A percentile compares a stretch with the other conserved stretches of the same genome.
Evolutionary conservation across 2,888 invertebrate species (phyloP).

Genomic region (Thecocarcelia acutangulata): DNA sequence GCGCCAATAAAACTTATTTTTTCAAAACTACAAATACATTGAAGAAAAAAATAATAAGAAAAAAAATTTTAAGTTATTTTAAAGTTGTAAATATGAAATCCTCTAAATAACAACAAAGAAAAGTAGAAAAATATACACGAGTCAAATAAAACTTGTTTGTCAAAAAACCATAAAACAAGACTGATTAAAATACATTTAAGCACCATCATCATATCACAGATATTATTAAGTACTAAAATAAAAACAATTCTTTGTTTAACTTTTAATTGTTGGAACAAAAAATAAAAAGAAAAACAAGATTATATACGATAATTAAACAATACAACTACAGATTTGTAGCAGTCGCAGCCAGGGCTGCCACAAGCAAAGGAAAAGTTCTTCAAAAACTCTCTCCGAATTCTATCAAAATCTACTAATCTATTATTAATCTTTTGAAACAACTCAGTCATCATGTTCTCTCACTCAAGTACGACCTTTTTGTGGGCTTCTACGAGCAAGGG

Average conservation of each 20-base stretch:
- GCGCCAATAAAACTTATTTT: too few species aligned
- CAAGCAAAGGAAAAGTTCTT: too few species aligned
- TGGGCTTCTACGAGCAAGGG: too few species aligned
- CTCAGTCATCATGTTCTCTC: too few species aligned
- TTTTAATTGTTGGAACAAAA: constrained; percentile 1
- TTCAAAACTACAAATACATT: too few species aligned
- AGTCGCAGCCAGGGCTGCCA: too few species aligned
- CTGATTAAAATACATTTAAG: constrained; percentile 13
- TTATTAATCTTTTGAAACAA: too few species aligned
- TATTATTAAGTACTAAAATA: constrained; percentile 3
- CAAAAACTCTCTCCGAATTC: too few species aligned
- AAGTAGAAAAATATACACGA: not conserved
- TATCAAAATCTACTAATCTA: too few species aligned
- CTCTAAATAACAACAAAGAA: too few species aligned
- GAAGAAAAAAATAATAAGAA: not conserved
- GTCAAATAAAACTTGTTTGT: constrained; percentile 6
- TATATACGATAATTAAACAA: constrained; percentile 40
- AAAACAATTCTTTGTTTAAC: constrained; percentile 38
- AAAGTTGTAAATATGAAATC: too few species aligned
- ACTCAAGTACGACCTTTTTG: too few species aligned
- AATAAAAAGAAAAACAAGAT: constrained; percentile 36
- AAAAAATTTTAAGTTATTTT: not conserved
- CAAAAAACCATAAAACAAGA: constrained; percentile 15
- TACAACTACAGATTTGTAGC: constrained; percentile 27
- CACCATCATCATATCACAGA: constrained; percentile 3